Percentiles rank a stretch among this genome's conserved stretches.
Evolutionary conservation across 1,140 invertebrate genomes (phyloP).

Genomic region (Zaprionus gabonicus): DNA sequence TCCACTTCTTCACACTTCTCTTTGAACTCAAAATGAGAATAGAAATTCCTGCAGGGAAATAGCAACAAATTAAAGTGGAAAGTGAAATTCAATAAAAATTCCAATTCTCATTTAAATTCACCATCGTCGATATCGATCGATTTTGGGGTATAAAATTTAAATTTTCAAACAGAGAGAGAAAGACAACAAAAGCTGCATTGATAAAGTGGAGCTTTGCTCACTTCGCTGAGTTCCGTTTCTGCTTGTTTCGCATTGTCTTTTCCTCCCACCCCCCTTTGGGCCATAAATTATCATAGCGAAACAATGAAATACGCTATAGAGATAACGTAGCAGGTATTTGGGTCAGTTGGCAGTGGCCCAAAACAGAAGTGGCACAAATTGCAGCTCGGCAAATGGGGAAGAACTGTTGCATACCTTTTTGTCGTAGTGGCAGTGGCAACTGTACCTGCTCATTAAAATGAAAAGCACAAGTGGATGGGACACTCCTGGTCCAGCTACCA

Average conservation of each 20-base stretch:
- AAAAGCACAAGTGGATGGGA: slow-evolving; percentile 27
- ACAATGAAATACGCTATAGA: slow-evolving; percentile 46
- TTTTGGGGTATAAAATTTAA: slow-evolving; percentile 15
- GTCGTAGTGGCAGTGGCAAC: slow-evolving; percentile 2
- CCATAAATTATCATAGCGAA: slow-evolving; percentile 70
- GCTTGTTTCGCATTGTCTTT: slow-evolving; percentile 26
- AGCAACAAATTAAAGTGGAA: slow-evolving; percentile 2
- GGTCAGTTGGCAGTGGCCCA: slow-evolving; percentile 58
- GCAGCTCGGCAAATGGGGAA: slow-evolving; percentile 13
- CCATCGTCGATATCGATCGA: neutral
- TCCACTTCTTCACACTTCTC: neutral
- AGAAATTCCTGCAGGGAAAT: neutral
- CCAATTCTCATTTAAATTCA: slow-evolving; percentile 14
- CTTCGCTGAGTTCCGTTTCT: slow-evolving; percentile 48
- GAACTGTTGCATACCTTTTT: slow-evolving; percentile 53
- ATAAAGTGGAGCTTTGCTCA: slow-evolving; percentile 54
- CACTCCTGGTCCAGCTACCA: slow-evolving; percentile 28
- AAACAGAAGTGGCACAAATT: slow-evolving; percentile 76
- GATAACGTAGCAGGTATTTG: slow-evolving; percentile 63
- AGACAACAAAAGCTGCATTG: slow-evolving; percentile 33
- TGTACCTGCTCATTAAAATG: slow-evolving; percentile 44
- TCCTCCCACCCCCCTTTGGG: neutral
- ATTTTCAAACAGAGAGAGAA: neutral
- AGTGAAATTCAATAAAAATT: slow-evolving; percentile 2
- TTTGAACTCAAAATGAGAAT: neutral